These are phyloP conservation scores for Scelioninae gen. 2 DNA, from an alignment of 2,888 invertebrate species.

Conservation along the genomic window DNA sequence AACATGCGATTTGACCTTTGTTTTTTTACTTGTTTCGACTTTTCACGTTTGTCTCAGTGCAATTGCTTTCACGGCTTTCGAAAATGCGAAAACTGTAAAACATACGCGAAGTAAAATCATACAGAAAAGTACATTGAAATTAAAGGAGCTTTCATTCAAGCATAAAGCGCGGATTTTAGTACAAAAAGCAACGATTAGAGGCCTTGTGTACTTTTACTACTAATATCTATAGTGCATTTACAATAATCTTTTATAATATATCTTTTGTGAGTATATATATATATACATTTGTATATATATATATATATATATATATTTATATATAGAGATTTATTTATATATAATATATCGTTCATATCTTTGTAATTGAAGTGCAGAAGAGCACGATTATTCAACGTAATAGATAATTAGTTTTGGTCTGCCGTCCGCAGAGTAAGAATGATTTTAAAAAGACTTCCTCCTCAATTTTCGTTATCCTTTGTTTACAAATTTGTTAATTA, in stretches of 20 bases:
- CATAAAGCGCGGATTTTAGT: conserved; percentile 73
- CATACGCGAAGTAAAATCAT: too few species aligned
- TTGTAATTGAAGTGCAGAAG: conserved; percentile 62
- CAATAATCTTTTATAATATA: conserved; percentile 67
- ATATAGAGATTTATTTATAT: too few species aligned
- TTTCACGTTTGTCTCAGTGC: too few species aligned
- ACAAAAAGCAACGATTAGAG: conserved; percentile 75
- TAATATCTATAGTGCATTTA: conserved; percentile 72
- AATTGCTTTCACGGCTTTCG: too few species aligned
- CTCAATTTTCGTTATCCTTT: conserved; percentile 10
- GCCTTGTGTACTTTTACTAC: conserved; percentile 72
- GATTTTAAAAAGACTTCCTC: conserved; percentile 59
- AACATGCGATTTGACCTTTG: too few species aligned
- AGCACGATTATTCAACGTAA: conserved; percentile 62
- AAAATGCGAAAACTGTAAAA: too few species aligned
- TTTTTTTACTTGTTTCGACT: too few species aligned
- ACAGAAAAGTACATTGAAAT: conserved; percentile 62
- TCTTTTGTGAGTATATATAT: conserved; percentile 64
- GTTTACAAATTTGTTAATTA: conserved; percentile 58
- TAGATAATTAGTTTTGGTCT: conserved; percentile 68
- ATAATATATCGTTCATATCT: conserved; percentile 61
- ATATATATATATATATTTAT: conserved; percentile 41
- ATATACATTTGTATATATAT: conserved; percentile 58
- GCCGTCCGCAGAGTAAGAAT: conserved; percentile 70
- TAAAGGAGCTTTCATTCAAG: conserved; percentile 63